Conservation (phyloP, 1,140 invertebrate genomes). For the Hypsibius dujardini region DNA sequence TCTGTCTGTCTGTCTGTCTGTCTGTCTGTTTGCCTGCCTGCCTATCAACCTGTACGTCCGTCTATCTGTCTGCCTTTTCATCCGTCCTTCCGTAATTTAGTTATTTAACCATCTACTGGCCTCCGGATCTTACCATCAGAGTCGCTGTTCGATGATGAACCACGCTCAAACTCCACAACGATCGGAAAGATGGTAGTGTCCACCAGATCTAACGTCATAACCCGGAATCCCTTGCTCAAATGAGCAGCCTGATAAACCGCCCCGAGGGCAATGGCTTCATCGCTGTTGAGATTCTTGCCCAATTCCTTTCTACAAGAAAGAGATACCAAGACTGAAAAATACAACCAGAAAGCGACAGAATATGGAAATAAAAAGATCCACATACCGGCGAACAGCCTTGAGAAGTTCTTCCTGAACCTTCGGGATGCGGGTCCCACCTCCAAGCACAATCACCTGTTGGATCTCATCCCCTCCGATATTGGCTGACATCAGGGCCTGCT, state of each 20-base stretch:
- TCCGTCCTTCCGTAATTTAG: too few relatives aligned
- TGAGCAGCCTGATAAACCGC: constrained; percentile 94
- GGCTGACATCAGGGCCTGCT: constrained; percentile 62
- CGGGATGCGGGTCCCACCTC: constrained; percentile 78
- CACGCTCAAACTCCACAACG: constrained; percentile 68
- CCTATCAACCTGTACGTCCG: too few relatives aligned
- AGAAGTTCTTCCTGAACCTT: constrained; percentile 66
- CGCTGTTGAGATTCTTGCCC: constrained; percentile 86
- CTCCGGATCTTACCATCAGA: too few relatives aligned
- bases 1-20: too few relatives aligned
- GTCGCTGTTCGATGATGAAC: constrained; percentile 44
- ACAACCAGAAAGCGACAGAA: not conserved
- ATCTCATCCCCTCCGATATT: constrained; percentile 44
- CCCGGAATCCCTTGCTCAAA: constrained; percentile 72
- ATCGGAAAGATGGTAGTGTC: constrained; percentile 86
- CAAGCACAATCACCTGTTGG: constrained; percentile 66
- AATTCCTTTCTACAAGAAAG: constrained; percentile 44
- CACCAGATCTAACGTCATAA: constrained; percentile 82
- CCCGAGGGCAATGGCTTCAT: constrained; percentile 87
- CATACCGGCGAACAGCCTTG: constrained; percentile 45
- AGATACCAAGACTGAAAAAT: constrained; percentile 11
- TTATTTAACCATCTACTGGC: too few relatives aligned
- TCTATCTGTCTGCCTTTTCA: too few relatives aligned
- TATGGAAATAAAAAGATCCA: not conserved
- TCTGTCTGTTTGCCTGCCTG: too few relatives aligned